Conservation (phyloP, 2,888 invertebrate species). For the Deroplatys truncata region DNA sequence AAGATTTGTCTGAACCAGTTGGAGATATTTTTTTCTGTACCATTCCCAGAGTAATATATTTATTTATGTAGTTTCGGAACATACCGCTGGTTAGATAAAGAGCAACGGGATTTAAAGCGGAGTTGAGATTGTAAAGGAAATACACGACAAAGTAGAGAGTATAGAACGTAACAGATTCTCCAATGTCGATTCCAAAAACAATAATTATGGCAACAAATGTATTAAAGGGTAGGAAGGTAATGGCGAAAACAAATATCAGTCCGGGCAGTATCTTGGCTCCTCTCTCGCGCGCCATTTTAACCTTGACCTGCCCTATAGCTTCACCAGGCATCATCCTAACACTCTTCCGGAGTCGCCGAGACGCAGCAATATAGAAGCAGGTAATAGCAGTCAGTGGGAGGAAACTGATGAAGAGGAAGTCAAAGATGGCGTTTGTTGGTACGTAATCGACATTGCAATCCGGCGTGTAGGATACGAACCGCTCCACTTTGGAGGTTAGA, state of each 20-base stretch:
- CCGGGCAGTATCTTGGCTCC: background rate
- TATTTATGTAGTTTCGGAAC: background rate
- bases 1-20: no score
- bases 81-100: background rate
- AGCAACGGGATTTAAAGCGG: background rate
- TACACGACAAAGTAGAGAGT: background rate
- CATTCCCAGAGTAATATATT: background rate
- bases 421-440: background rate
- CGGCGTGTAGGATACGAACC: accelerated
- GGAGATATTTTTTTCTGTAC: background rate
- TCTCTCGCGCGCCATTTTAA: background rate
- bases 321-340: background rate
- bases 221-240: background rate
- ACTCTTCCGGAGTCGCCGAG: background rate
- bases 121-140: background rate
- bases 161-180: background rate
- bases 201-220: background rate
- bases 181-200: background rate
- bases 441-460: background rate
- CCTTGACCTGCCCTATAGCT: background rate
- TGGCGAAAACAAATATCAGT: background rate
- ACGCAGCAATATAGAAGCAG: background rate
- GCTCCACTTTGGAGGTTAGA: background rate
- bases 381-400: background rate
- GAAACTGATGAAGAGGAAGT: background rate